These are phyloP conservation scores for Pristionchus arcanus DNA, from an alignment of 2,888 invertebrate genomes.

Conservation along the genomic window DNA sequence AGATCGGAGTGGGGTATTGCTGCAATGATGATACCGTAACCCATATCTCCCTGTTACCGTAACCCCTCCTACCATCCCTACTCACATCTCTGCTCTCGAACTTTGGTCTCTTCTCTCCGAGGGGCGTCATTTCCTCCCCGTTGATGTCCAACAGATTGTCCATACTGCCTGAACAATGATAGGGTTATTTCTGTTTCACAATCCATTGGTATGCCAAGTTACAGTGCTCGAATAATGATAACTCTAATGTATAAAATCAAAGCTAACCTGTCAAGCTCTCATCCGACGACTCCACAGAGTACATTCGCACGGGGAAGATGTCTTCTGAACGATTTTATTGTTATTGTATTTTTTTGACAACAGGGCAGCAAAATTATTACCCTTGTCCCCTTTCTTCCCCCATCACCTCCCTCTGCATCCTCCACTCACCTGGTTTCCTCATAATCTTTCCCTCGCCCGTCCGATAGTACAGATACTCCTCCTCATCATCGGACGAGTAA, in stretches of 20 bases:
- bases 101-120: conserved; percentile 45
- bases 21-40: conserved; percentile 23
- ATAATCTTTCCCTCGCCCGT: neutral
- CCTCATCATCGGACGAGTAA: conserved; percentile 20
- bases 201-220: too few relatives aligned
- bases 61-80: neutral
- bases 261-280: neutral
- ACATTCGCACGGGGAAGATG: conserved; percentile 34
- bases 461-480: neutral
- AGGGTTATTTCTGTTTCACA: too few relatives aligned
- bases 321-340: conserved; percentile 11
- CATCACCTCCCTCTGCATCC: conserved; percentile 2
- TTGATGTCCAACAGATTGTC: conserved; percentile 36
- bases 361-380: neutral
- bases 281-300: conserved; percentile 46
- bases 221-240: too few relatives aligned
- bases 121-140: neutral
- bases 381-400: neutral
- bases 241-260: neutral
- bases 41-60: neutral
- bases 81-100: conserved; percentile 46
- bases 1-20: conserved; percentile 59
- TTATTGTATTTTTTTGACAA: neutral
- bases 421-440: conserved; percentile 35
- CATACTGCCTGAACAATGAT: neutral